Evolutionary conservation across 1,140 invertebrate species (phyloP).

Genomic region (Copidosoma floridanum): DNA sequence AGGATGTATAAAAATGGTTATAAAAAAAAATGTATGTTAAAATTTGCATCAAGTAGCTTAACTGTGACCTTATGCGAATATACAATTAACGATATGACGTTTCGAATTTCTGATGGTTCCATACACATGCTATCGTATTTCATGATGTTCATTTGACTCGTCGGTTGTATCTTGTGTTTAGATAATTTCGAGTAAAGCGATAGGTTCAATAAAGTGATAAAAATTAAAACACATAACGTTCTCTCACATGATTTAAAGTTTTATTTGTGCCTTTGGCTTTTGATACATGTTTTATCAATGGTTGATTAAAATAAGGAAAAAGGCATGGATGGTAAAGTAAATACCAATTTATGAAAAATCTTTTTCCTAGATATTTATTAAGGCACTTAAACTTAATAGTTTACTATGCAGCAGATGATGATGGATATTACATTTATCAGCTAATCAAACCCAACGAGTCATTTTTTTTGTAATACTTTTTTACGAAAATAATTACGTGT

Average conservation of each 20-base stretch:
- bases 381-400: conserved; percentile 20
- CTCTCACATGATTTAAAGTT: background rate
- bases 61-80: too few species aligned
- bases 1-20: too few species aligned
- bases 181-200: too few species aligned
- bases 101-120: background rate
- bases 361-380: conserved; percentile 2
- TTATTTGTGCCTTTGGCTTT: conserved; percentile 6
- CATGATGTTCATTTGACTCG: conserved; percentile 5
- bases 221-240: too few species aligned
- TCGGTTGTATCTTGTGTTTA: too few species aligned
- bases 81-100: conserved; percentile 7
- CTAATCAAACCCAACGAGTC: conserved; percentile 13
- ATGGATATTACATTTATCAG: background rate
- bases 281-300: background rate
- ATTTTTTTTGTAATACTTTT: background rate
- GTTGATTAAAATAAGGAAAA: background rate
- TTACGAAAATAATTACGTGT: conserved; percentile 7
- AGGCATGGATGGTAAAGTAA: background rate
- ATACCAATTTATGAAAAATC: background rate
- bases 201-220: too few species aligned
- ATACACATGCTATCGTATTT: conserved; percentile 11
- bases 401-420: background rate
- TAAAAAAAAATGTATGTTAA: too few species aligned
- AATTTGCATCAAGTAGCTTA: too few species aligned